Evolutionary conservation across 2,888 invertebrate genomes (phyloP).

Genomic region (Petrolisthes cinctipes): DNA sequence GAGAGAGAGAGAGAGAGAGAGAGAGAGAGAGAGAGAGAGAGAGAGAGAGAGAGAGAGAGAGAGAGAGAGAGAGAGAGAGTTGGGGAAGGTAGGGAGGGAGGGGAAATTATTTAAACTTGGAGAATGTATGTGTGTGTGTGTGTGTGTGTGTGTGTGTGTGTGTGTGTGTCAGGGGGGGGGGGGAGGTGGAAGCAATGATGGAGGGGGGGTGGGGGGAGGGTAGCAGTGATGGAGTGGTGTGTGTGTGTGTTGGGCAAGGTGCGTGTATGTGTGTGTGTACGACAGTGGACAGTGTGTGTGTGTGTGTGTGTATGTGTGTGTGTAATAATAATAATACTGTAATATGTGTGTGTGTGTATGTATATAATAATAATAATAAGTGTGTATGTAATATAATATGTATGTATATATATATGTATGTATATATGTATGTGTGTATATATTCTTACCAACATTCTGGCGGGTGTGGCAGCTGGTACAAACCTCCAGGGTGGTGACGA

Average conservation of each 20-base stretch:
- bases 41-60: neutral
- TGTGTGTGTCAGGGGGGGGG: neutral
- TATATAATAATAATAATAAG: too few relatives aligned
- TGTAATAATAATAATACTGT: too few relatives aligned
- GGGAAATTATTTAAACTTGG: neutral
- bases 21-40: neutral
- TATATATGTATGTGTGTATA: too few relatives aligned
- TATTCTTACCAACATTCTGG: conserved; percentile 62
- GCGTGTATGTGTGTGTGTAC: too few relatives aligned
- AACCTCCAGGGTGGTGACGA: conserved; percentile 63
- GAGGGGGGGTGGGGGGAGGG: neutral
- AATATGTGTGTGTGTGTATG: too few relatives aligned
- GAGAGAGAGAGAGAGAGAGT: neutral
- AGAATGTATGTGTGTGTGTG: neutral
- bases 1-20: neutral
- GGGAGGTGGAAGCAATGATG: neutral
- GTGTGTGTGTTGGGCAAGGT: neutral
- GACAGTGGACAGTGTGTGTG: too few relatives aligned
- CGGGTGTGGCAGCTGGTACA: conserved; percentile 63
- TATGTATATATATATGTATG: too few relatives aligned
- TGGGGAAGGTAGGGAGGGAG: neutral
- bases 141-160: neutral
- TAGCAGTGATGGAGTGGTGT: neutral
- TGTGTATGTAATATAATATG: too few relatives aligned
- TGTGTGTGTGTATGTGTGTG: too few relatives aligned